Conservation (phyloP, 2,888 invertebrate genomes). For the Lysandra bellargus region DNA sequence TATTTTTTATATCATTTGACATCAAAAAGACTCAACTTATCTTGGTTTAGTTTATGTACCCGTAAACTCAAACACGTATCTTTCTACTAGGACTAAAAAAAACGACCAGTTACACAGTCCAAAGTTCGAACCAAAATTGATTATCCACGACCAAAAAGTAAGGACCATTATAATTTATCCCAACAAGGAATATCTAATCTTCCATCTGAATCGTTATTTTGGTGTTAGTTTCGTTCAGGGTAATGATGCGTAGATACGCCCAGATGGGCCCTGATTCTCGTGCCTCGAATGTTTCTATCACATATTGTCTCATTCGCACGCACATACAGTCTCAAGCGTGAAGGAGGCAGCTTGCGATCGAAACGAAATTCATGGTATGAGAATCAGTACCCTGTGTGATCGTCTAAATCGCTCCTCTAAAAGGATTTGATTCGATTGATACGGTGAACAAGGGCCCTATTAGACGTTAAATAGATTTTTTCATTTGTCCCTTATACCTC, state of each 20-base stretch:
- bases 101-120: background rate
- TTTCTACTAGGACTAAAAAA: background rate
- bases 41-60: background rate
- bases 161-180: slow-evolving; percentile 25
- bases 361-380: background rate
- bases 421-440: slow-evolving; percentile 28
- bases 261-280: background rate
- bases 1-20: background rate
- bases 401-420: slow-evolving; percentile 17
- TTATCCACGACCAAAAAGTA: slow-evolving; percentile 6
- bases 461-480: slow-evolving; percentile 28
- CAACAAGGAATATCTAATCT: slow-evolving; percentile 26
- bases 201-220: slow-evolving; percentile 11
- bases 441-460: slow-evolving; percentile 21
- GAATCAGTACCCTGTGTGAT: background rate
- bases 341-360: background rate
- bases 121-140: background rate
- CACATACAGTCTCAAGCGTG: background rate
- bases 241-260: slow-evolving; percentile 17
- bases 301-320: background rate
- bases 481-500: slow-evolving; percentile 8
- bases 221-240: slow-evolving; percentile 23
- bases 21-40: background rate
- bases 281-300: background rate
- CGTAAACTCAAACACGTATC: background rate